Evolutionary conservation across 2,888 invertebrate genomes (phyloP).

Genomic region (Mesoligia furuncula): DNA sequence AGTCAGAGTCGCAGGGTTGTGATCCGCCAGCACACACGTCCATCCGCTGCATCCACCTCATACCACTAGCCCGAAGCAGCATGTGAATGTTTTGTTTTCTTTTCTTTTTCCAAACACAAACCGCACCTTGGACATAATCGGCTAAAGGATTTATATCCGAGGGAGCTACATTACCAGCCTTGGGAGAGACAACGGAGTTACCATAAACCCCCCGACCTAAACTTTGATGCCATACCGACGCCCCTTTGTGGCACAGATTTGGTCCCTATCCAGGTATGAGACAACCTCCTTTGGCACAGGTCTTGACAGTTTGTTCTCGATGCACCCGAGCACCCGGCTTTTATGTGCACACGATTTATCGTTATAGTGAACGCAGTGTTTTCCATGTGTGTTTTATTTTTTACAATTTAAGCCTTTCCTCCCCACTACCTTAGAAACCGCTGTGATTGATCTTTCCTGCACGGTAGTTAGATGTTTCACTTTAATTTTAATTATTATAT

Average conservation of each 20-base stretch:
- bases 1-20: conserved; percentile 78
- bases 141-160: conserved; percentile 90
- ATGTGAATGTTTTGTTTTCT: conserved; percentile 91
- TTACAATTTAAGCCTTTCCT: conserved; percentile 53
- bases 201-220: conserved; percentile 90
- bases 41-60: conserved; percentile 86
- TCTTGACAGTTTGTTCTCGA: conserved; percentile 80
- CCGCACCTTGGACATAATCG: conserved; percentile 89
- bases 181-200: conserved; percentile 92
- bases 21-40: conserved; percentile 76
- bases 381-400: conserved; percentile 72
- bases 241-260: conserved; percentile 88
- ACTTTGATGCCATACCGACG: conserved; percentile 88
- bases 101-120: conserved; percentile 90
- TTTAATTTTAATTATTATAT: conserved; percentile 54
- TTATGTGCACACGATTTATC: conserved; percentile 83
- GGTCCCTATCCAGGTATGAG: conserved; percentile 90
- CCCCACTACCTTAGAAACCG: conserved; percentile 51
- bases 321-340: conserved; percentile 86
- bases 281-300: conserved; percentile 83
- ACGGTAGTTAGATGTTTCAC: conserved; percentile 75
- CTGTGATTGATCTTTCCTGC: conserved; percentile 73
- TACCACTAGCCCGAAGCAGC: conserved; percentile 88
- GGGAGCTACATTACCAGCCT: conserved; percentile 92
- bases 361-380: conserved; percentile 76